Evolutionary conservation across 2,113 vertebrate species (phyloP), one percentile per base, ranked within the genome.

Genomic region (Prionailurus viverrinus): DNA sequence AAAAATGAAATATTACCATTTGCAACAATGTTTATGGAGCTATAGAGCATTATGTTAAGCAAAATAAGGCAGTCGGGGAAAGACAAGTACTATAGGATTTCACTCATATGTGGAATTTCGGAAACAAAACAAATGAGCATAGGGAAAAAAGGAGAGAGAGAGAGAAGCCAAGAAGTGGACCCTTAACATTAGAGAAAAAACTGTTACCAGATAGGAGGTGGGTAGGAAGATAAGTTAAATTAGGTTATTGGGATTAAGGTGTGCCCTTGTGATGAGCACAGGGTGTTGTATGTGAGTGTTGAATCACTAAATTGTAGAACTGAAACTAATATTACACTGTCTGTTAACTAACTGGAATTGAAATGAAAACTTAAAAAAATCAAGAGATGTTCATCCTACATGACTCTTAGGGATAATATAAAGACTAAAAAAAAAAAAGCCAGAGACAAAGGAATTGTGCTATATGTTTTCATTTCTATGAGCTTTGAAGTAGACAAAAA

Each of bases 401-500:
- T 83, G 14, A 83, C 31, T 76, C 18, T n/a, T 82, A 36, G 1
- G 82, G 66, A 58, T 31, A 89, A 21, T 58, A 78, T 51, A n/a
- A 16, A 66, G 8, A 45, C 3, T 41, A 12, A n/a, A 65, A 89
- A 45, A 65, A 89, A 45, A 29, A 41, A 94, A 86, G 3, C 36
- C 33, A 36, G 11, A 91, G 4, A 79, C 13, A 73, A 81, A 91
- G 41, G 11, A 85, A 19, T 95, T 71, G 14, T 55, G 31, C 31
- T 48, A 0, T 45, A 36, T 65, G 1, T 68, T 85, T 93, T 96
- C 23, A 55, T 41, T 79, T 63, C 19, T 45, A n/a, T 85, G 5
- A 90, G 41, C n/a, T 55, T 94, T 53, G 80, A 81, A 86, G 45
- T 27, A 55, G 23, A 87, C 33, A 86, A 96, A 79, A 39, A 66